These are phyloP conservation scores for Oophaga sylvatica DNA, from an alignment of 2,797 vertebrate species.

Conservation along the genomic window DNA sequence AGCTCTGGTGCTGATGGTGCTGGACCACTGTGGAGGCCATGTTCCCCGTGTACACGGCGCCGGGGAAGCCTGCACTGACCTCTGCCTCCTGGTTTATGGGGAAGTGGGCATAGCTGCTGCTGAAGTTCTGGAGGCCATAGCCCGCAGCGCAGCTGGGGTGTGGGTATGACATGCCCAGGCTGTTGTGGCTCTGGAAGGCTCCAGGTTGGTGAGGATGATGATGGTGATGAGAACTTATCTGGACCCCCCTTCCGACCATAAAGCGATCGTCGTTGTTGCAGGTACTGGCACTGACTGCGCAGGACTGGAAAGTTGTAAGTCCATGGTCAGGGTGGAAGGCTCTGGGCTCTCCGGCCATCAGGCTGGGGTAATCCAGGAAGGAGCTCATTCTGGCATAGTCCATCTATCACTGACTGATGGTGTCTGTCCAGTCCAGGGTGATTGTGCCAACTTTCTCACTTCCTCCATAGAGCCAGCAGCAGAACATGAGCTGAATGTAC, in stretches of 20 bases:
- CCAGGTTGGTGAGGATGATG: constrained; percentile 75
- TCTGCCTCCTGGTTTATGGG: constrained; percentile 90
- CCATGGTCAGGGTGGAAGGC: constrained; percentile 90
- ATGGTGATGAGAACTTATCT: constrained; percentile 79
- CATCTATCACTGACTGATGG: constrained; percentile 79
- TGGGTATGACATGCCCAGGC: constrained; percentile 85
- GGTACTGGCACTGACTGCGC: constrained; percentile 87
- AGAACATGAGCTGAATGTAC: constrained; percentile 91
- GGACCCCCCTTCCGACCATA: constrained; percentile 84
- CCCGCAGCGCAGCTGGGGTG: constrained; percentile 83
- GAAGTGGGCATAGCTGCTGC: constrained; percentile 86
- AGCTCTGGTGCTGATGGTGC: constrained; percentile 85
- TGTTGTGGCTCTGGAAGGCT: constrained; percentile 83
- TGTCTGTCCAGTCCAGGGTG: constrained; percentile 76
- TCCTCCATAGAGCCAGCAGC: constrained; percentile 82
- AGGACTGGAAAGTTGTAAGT: constrained; percentile 95
- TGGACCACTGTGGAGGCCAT: constrained; percentile 85
- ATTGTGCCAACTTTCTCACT: constrained; percentile 90
- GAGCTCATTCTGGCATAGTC: constrained; percentile 93
- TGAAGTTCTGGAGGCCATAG: constrained; percentile 89
- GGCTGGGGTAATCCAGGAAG: constrained; percentile 92
- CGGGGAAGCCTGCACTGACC: constrained; percentile 82
- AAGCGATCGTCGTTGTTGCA: constrained; percentile 90
- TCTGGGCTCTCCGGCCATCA: constrained; percentile 84
- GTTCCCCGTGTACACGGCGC: constrained; percentile 91